Evolutionary conservation across 2,888 invertebrate genomes (phyloP), one percentile per base, ranked within the genome.

Genomic region (Herminia tarsipennalis): DNA sequence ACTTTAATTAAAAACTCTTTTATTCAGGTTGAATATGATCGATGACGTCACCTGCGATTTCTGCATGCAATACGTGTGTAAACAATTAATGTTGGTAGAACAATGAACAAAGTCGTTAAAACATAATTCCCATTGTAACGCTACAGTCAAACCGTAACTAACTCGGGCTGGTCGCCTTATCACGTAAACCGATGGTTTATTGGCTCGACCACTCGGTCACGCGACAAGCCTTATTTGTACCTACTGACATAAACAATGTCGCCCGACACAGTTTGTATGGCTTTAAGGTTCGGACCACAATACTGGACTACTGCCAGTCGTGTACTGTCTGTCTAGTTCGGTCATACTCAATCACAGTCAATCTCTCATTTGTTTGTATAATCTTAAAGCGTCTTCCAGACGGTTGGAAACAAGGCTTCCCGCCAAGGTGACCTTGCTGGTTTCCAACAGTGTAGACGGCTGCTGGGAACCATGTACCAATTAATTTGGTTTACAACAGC

Each of bases 91-190:
- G 51, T 63, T 50, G 34, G 38, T 63, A 63, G 74, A 78, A 76
- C 78, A 78, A 79, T 76, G 69, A 73, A 66, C 52, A 53, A 49
- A 66, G 66, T 70, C 68, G 70, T 70, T 73, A 71, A 73, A 71
- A 66, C 73, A 70, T 75, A 72, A 76, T 66, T 76, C 64, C 63
- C 64, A 68, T 72, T 76, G 75, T 73, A 69, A 66, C 65, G 65
- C 70, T 51, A 61, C 56, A 66, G 61, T 55, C 49, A 46, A 52
- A 61, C 56, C 64, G 70, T 61, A 66, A 61, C 68, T 64, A 67
- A 67, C 48, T 57, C 50, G 27, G 24, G 33, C 37, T 30, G 46
- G 43, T 45, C 54, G 50, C 55, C 74, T 76, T 77, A 77, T 77
- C 79, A 69, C 63, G 68, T 68, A 62, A 69, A 71, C 71, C 65